These are phyloP conservation scores for Cephalotes varians DNA, from an alignment of 2,888 invertebrate species.

Conservation along the genomic window DNA sequence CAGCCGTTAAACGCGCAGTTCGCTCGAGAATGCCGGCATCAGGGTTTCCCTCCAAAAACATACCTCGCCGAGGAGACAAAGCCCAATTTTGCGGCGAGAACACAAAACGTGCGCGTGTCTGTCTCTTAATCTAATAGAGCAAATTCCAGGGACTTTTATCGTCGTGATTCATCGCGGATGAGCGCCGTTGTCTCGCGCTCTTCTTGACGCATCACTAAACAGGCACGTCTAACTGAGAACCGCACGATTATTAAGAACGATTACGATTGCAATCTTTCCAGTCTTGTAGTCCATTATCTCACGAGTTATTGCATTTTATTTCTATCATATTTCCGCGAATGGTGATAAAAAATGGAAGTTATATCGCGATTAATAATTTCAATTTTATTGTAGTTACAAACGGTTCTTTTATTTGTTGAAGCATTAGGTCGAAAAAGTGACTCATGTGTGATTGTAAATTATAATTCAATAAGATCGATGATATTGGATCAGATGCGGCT, in stretches of 20 bases:
- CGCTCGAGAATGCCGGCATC: slow-evolving; percentile 64
- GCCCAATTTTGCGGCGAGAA: slow-evolving; percentile 61
- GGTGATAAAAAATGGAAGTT: neutral
- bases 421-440: neutral
- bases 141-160: slow-evolving; percentile 66
- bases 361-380: neutral
- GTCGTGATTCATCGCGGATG: slow-evolving; percentile 72
- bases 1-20: slow-evolving; percentile 68
- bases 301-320: slow-evolving; percentile 3
- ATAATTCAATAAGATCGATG: slow-evolving; percentile 41
- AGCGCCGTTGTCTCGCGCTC: slow-evolving; percentile 38
- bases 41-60: slow-evolving; percentile 25
- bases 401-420: neutral
- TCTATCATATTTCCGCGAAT: neutral
- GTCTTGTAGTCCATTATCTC: neutral
- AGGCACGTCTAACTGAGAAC: neutral
- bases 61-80: slow-evolving; percentile 39
- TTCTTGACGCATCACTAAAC: slow-evolving; percentile 51
- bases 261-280: neutral
- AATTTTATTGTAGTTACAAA: slow-evolving; percentile 6
- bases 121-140: slow-evolving; percentile 58
- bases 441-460: slow-evolving; percentile 23
- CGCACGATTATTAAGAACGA: neutral
- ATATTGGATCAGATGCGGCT: slow-evolving; percentile 29
- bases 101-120: slow-evolving; percentile 21